Base-by-base conservation (phyloP, 2,888 invertebrate species). In the Heliconius cydno region DNA sequence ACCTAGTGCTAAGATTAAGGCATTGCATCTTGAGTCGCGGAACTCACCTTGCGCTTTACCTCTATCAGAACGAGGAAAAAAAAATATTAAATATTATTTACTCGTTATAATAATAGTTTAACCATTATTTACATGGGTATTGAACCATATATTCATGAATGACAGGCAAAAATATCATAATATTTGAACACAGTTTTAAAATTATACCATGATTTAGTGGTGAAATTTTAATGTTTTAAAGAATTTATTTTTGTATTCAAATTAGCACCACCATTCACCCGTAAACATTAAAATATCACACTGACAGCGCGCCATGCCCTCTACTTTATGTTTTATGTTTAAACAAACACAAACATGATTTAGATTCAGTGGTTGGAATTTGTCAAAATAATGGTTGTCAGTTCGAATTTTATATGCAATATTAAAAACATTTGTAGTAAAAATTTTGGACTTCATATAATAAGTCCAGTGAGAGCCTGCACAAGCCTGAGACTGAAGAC, bases 271-370 rank as follows among this genome's bases (percentile, higher is more conserved):
- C 74, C 81, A 63, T 74, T 68, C 66, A 46, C 78, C 71, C 79
- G 77, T 77, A 80, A 79, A 81, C 78, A 79, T 85, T 86, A 84
- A 84, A 86, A 86, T 85, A 87, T 86, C 85, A 85, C 85, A 85
- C 86, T 86, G 85, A 86, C 86, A 86, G 86, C 85, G 85, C 79
- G 73, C 68, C 78, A 71, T 46, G 73, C 60, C 77, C 73, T 67
- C 57, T 15, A 38, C 57, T 78, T 78, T 52, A 66, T 41, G 57
- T 57, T 73, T 41, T 66, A 65, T 78, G 71, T 65, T 65, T 30
- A 65, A 75, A 38, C 75, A 75, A 75, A 75, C 30, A 65, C 38
- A 9, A 52, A 22, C 22, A 52, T 28, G 57, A 72, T 12, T 22
- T 19, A 30, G 46, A 38, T 22, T 22, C n/a, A 15, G 22, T n/a